Evolutionary conservation across 2,888 invertebrate species (phyloP).

Genomic region (Trichogramma evanescens): DNA sequence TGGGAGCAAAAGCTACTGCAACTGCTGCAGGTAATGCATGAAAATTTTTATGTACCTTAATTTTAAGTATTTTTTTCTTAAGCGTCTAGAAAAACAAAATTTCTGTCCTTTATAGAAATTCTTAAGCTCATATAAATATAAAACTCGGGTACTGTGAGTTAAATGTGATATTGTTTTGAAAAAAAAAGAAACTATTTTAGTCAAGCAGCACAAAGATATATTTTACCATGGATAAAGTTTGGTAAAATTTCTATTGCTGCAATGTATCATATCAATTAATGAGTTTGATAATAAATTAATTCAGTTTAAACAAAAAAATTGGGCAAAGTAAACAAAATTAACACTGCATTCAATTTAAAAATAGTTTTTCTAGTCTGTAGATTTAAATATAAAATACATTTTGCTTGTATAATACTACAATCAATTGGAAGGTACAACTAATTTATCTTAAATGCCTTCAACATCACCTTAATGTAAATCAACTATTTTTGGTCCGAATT

Average conservation of each 20-base stretch:
- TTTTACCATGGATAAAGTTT: not conserved
- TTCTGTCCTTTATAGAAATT: not conserved
- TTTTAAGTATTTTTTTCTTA: slow-evolving; percentile 13
- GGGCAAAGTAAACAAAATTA: no score
- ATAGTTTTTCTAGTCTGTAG: slow-evolving; percentile 26
- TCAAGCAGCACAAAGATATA: slow-evolving; percentile 13
- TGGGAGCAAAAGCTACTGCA: slow-evolving; percentile 43
- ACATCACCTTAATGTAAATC: no score
- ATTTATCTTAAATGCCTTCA: no score
- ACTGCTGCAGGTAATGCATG: slow-evolving; percentile 49
- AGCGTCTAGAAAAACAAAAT: slow-evolving; percentile 4
- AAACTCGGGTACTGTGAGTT: not conserved
- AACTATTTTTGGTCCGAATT: no score
- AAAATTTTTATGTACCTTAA: slow-evolving; percentile 26
- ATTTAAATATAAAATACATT: slow-evolving; percentile 12
- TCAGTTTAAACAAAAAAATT: not conserved
- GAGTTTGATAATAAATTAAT: not conserved
- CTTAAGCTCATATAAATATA: not conserved
- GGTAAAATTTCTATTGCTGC: not conserved
- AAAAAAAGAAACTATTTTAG: slow-evolving; percentile 2
- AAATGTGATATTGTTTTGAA: slow-evolving; percentile 3
- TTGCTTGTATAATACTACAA: no score
- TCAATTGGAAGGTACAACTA: no score
- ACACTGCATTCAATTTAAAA: slow-evolving; percentile 10
- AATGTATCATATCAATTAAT: not conserved